Evolutionary conservation across 2,888 invertebrate genomes (phyloP), one percentile per base, ranked within the genome.

Genomic region (Chrysolina oricalcia): DNA sequence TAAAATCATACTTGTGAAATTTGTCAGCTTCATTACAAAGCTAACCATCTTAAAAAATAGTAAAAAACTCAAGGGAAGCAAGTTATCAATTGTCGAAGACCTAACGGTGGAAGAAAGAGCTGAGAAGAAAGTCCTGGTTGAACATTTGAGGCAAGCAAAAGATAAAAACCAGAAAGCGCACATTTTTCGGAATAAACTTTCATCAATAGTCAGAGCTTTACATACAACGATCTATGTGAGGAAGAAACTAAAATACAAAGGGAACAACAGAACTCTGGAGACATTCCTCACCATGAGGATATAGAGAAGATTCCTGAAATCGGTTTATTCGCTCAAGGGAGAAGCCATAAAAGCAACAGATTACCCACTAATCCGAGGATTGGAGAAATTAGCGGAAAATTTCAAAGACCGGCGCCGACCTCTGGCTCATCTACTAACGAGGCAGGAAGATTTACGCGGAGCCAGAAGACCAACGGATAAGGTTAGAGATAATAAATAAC

Each of bases 341-440:
- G 27, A 23, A 17, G 59, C 19, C 59, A 59, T 9, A 59, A 59
- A 23, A 63, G 63, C 11, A 63, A 35, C 35, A 63, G n/a, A 35
- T 63, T 35, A 63, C 63, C 40, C 40, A 15, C 63, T 35, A 35
- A 63, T 35, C 13, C 5, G 63, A 63, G 13, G 40, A 63, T 63
- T 35, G 63, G 27, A 63, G 63, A 63, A 63, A 11, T 63, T 4
- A 63, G 40, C 35, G 17, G 40, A 63, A 63, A 63, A 63, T 40
- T 63, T 17, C 63, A 35, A 40, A 63, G n/a, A 63, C 35, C 15
- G n/a, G 35, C 40, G n/a, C 23, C 59, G 59, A 23, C 19, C 19
- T 63, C 63, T 35, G 63, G 63, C 63, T 63, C 35, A 35, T 35
- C 63, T 35, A 63, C 63, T 63, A 63, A 35, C 40, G 63, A 35